Base-by-base conservation (phyloP, 1,140 invertebrate genomes). In the Cataglyphis hispanica region DNA sequence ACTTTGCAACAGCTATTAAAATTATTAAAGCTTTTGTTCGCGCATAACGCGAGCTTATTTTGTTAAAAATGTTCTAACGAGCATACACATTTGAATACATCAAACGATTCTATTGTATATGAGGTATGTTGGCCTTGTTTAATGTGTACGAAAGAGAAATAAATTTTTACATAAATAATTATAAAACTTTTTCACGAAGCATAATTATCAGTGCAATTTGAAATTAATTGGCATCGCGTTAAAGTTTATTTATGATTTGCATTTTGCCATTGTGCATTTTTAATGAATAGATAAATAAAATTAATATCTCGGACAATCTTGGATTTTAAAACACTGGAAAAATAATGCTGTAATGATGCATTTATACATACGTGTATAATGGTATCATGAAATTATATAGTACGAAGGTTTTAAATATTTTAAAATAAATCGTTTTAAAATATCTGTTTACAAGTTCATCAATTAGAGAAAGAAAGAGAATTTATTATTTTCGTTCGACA, bases 281-380 rank as follows among this genome's bases (percentile, higher is more conserved):
- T 27, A 34, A 13, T 37, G 25, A 66, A 53, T 22, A 37, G 37
- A 67, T 56, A 43, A 67, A 80, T 61, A 61, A 78, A 50, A 34
- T 50, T 64, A 27, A 64, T 64, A 27, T 53, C 4, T 10, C 22
- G 27, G 46, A 50, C 13, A 50, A 50, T 50, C 19, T 50, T 16
- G 3, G 1, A 31, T 31, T 64, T 43, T 78, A 64, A 22, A 50
- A 56, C 16, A 3, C 22, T 34, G 61, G 31, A 10, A 66, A 37
- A 37, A 63, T 34, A 50, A 53, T 64, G 1, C 13, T 27, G 40
- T 16, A 2, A 19, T 31, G 11, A 56, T 53, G 6, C 8, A 27
- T 53, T 31, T 31, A 64, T 37, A 1, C 11, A 43, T 43, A 43
- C 10, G 11, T 43, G 11, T 10, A 43, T 43, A 43, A 2, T 31